Conservation (phyloP, 2,113 vertebrate species). For the Paedocypris sp. region DNA sequence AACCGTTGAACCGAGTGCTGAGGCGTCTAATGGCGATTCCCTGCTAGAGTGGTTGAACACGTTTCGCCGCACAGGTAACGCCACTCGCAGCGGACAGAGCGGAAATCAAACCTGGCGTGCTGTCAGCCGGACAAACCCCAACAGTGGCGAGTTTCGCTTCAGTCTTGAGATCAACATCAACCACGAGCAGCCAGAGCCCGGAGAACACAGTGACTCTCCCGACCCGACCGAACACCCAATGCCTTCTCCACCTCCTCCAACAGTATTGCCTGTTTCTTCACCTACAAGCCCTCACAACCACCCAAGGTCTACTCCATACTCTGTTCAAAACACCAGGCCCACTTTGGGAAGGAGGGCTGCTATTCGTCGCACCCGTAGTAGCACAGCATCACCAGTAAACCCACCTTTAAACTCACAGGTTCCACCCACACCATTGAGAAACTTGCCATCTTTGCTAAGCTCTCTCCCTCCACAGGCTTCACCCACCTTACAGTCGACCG, state of each 20-base stretch:
- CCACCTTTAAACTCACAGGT: constrained; percentile 45
- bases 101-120: constrained; percentile 94
- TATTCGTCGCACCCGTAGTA: constrained; percentile 69
- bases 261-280: constrained; percentile 36
- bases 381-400: constrained; percentile 44
- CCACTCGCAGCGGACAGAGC: constrained; percentile 83
- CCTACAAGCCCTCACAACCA: constrained; percentile 36
- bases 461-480: constrained; percentile 35
- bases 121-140: constrained; percentile 86
- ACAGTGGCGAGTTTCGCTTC: constrained; percentile 87
- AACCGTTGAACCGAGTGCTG: constrained; percentile 60
- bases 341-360: constrained; percentile 54
- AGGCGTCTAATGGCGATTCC: constrained; percentile 73
- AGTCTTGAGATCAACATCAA: constrained; percentile 94
- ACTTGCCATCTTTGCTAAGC: constrained; percentile 41
- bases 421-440: constrained; percentile 38
- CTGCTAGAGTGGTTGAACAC: constrained; percentile 86
- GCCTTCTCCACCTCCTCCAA: constrained; percentile 21
- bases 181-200: constrained; percentile 73
- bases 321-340: constrained; percentile 44
- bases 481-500: constrained; percentile 37
- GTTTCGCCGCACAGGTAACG: constrained; percentile 81
- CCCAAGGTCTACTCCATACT: constrained; percentile 34
- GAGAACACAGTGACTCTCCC: constrained; percentile 55
- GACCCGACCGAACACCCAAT: constrained; percentile 46